These are phyloP conservation scores for Narcine bancroftii DNA, from an alignment of 2,113 vertebrate genomes.

Conservation along the genomic window DNA sequence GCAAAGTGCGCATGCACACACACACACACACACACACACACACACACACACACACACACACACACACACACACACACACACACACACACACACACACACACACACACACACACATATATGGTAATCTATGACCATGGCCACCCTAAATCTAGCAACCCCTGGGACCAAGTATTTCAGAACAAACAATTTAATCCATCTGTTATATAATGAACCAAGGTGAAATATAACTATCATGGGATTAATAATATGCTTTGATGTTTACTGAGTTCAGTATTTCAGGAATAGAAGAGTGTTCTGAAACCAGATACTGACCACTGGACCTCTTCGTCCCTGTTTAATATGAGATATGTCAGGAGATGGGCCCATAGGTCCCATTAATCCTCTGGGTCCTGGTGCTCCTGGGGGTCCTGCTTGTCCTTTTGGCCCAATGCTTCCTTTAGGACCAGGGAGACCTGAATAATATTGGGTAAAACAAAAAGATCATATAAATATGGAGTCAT, in stretches of 20 bases:
- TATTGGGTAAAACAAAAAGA: constrained; percentile 9
- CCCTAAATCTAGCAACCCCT: no score
- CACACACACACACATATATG: no score
- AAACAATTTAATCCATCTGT: no score
- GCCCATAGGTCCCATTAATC: constrained; percentile 89
- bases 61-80: no score
- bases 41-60: no score
- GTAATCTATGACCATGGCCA: no score
- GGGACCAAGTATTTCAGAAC: no score
- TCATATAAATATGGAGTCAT: background rate
- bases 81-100: no score
- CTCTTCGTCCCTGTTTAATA: constrained; percentile 84
- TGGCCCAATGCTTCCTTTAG: constrained; percentile 70
- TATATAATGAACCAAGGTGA: no score
- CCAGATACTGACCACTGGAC: constrained; percentile 77
- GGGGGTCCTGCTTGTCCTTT: constrained; percentile 68
- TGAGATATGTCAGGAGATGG: constrained; percentile 85
- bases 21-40: no score
- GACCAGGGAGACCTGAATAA: constrained; percentile 72
- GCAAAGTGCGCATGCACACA: no score
- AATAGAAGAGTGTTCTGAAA: background rate
- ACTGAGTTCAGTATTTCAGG: background rate
- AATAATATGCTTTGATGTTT: background rate
- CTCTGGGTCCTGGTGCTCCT: constrained; percentile 76
- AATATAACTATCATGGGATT: no score